Conservation (phyloP, 2,888 invertebrate genomes). For the Osmoderma eremita region DNA sequence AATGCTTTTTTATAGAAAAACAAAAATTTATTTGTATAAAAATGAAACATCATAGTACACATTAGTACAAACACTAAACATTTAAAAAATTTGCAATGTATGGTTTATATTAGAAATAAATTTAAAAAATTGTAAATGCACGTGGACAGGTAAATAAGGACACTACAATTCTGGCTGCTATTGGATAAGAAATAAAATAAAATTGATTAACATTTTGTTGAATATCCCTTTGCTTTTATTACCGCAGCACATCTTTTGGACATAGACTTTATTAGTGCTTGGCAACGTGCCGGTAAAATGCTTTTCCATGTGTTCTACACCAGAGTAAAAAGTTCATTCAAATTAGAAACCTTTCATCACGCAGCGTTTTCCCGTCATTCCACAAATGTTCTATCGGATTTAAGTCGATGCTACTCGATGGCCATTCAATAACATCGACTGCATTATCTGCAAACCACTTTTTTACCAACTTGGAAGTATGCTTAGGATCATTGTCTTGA, state of each 20-base stretch:
- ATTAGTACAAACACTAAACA: no score
- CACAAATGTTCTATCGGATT: not conserved
- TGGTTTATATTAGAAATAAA: no score
- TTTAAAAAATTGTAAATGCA: not conserved
- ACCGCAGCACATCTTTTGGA: constrained; percentile 13
- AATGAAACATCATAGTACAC: no score
- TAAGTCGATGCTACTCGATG: no score
- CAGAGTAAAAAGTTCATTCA: constrained; percentile 10
- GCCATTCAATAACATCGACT: no score
- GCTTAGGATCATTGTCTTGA: no score
- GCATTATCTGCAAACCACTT: no score
- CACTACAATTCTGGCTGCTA: not conserved
- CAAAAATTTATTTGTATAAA: no score
- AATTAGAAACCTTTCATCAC: constrained; percentile 15
- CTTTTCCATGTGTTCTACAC: not conserved
- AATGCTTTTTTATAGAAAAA: no score
- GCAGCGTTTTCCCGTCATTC: constrained; percentile 5
- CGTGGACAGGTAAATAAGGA: constrained; percentile 3
- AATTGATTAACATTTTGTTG: constrained; percentile 12
- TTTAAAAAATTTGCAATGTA: no score
- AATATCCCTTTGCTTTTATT: constrained; percentile 10
- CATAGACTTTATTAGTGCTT: constrained; percentile 7
- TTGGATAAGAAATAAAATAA: constrained; percentile 19
- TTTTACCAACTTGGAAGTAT: no score
- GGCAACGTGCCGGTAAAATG: no score